A percentile compares a stretch with the other conserved stretches of the same genome.
These are phyloP conservation scores for Ophioninae sp. DNA, from an alignment of 2,888 invertebrate genomes.

Conservation along the genomic window DNA sequence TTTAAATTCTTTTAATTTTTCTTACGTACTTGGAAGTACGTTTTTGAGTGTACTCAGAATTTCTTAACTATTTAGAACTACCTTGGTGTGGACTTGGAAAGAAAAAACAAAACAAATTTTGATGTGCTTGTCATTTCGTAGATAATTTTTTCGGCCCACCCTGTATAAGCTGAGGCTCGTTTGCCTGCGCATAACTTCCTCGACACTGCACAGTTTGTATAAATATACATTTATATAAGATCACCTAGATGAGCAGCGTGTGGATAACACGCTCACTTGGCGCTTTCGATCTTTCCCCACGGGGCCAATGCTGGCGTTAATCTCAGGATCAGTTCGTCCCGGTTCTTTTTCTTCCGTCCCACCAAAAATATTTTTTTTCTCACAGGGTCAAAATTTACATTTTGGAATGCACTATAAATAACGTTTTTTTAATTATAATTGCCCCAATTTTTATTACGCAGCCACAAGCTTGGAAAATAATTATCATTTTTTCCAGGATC, in stretches of 20 bases:
- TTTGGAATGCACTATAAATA: neutral
- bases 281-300: conserved; percentile 61
- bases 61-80: too few relatives aligned
- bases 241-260: conserved; percentile 26
- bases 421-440: neutral
- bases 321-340: conserved; percentile 30
- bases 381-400: neutral
- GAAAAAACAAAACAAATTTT: neutral
- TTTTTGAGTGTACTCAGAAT: too few relatives aligned
- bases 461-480: neutral
- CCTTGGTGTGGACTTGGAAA: too few relatives aligned
- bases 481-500: neutral
- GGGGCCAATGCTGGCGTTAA: conserved; percentile 66
- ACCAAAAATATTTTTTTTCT: conserved; percentile 72
- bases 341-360: conserved; percentile 33
- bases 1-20: too few relatives aligned
- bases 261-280: conserved; percentile 41
- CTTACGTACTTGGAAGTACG: too few relatives aligned
- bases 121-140: neutral
- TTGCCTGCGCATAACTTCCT: conserved; percentile 2
- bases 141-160: neutral
- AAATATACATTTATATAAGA: conserved; percentile 2
- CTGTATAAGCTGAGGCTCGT: conserved; percentile 47
- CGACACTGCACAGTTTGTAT: neutral
- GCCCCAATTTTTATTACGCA: neutral